Evolutionary conservation across 2,888 invertebrate genomes (phyloP), one percentile per base, ranked within the genome.

Genomic region (Coenonympha glycerion): DNA sequence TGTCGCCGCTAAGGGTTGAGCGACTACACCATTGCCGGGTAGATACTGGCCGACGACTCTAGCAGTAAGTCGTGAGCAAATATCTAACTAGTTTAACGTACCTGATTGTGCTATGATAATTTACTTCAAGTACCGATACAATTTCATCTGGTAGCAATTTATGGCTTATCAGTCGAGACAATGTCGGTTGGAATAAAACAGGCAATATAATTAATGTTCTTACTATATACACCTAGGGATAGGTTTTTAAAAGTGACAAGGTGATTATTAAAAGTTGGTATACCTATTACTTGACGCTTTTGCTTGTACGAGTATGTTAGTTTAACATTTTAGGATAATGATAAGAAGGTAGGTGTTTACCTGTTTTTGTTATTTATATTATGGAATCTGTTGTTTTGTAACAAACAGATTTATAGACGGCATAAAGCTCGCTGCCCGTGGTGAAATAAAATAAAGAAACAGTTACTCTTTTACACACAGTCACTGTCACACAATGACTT

Each of bases 1-100:
- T 63, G 61, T 64, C 60, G 53, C 40, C 48, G 42, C 36, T 42
- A 41, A 50, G 56, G 56, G 53, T 50, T 53, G 44, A 44, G 53
- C 49, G 40, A 48, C 48, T 45, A 40, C 34, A 28, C 44, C 44
- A 22, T 39, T 30, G 51, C 46, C 34, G 28, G 46, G 47, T 47
- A 37, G 51, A 44, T 47, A 52, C 26, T 47, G 41, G 37, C 50
- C 53, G 53, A 40, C 24, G 36, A 54, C 26, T 53, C 39, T 36
- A 41, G 52, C 33, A 28, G 36, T 46, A 49, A 41, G 21, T 52
- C 45, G 46, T 50, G 50, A 37, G 37, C 30, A 36, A 46, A 37
- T 46, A 46, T 46, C 45, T 45, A 33, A 45, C 45, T 34, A 34
- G 45, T 24, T 45, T 9, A 46, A 46, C 46, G 26, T 37, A 19